Percentiles rank a stretch among this genome's conserved stretches.
Conservation (phyloP, 2,888 invertebrate species). For the Apamea sordens region DNA sequence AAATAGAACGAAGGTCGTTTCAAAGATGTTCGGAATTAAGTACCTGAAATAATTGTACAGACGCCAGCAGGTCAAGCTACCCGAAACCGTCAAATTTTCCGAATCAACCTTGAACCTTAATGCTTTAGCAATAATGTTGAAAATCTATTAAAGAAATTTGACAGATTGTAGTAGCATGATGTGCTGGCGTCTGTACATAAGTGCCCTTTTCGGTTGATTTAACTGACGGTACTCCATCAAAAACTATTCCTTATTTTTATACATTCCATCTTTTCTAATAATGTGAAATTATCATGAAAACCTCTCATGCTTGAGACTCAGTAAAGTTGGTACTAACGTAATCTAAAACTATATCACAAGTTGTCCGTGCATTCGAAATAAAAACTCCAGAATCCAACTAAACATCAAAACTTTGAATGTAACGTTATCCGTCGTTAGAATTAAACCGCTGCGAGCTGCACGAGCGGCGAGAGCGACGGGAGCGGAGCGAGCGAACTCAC, state of each 20-base stretch:
- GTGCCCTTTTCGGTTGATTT: not conserved
- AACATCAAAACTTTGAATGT: conserved; percentile 64
- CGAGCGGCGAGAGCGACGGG: conserved; percentile 17
- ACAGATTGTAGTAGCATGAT: too few relatives aligned
- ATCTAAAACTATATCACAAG: conserved; percentile 32
- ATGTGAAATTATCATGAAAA: not conserved
- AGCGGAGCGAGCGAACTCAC: conserved; percentile 47
- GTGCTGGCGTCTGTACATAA: too few relatives aligned
- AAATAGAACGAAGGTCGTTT: conserved; percentile 10
- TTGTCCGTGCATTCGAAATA: conserved; percentile 29
- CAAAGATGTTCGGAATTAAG: conserved; percentile 2
- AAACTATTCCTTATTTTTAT: not conserved
- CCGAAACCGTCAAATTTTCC: too few relatives aligned
- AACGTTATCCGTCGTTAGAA: conserved; percentile 55
- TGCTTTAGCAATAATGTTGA: too few relatives aligned
- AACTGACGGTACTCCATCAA: conserved; percentile 10
- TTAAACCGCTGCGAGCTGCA: conserved; percentile 55
- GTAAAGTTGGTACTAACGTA: not conserved
- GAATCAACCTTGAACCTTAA: too few relatives aligned
- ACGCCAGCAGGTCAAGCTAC: too few relatives aligned
- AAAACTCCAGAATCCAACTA: conserved; percentile 46
- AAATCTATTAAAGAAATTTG: too few relatives aligned
- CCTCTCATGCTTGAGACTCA: not conserved
- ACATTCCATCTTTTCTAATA: not conserved
- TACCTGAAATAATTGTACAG: not conserved